Evolutionary conservation across 2,797 vertebrate genomes (phyloP).

Genomic region (Sebastes steindachneri): DNA sequence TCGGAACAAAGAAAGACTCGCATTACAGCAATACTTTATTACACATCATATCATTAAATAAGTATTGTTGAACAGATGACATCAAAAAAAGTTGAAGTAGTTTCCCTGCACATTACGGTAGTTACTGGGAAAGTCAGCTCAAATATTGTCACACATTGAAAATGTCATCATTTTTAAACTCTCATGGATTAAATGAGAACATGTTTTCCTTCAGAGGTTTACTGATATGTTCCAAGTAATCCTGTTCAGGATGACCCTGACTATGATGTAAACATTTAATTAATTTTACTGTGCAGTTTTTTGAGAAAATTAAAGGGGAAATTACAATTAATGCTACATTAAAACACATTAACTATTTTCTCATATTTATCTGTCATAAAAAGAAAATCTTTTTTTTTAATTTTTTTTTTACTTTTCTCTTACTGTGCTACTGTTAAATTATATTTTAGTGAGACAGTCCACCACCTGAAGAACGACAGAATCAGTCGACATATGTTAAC

Average conservation of each 20-base stretch:
- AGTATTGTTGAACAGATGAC: neutral
- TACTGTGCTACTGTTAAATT: neutral
- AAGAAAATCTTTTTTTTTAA: too few relatives aligned
- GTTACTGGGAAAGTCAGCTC: too few relatives aligned
- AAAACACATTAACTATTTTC: neutral
- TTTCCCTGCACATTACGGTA: too few relatives aligned
- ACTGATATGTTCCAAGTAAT: neutral
- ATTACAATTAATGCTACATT: neutral
- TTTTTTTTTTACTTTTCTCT: too few relatives aligned
- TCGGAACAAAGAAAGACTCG: neutral
- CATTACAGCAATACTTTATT: neutral
- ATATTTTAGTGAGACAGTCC: neutral
- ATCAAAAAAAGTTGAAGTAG: neutral
- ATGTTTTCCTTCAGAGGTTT: neutral
- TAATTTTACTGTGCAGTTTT: neutral
- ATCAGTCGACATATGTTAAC: neutral
- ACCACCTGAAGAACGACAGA: neutral
- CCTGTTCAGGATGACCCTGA: neutral
- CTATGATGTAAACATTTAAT: neutral
- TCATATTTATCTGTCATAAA: neutral
- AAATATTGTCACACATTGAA: neutral
- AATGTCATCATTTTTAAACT: neutral
- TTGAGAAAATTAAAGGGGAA: neutral
- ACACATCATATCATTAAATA: neutral
- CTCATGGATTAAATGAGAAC: neutral